Evolutionary conservation across 2,113 vertebrate genomes (phyloP), one percentile per base, ranked within the genome.

Genomic region (Antigone vipio): DNA sequence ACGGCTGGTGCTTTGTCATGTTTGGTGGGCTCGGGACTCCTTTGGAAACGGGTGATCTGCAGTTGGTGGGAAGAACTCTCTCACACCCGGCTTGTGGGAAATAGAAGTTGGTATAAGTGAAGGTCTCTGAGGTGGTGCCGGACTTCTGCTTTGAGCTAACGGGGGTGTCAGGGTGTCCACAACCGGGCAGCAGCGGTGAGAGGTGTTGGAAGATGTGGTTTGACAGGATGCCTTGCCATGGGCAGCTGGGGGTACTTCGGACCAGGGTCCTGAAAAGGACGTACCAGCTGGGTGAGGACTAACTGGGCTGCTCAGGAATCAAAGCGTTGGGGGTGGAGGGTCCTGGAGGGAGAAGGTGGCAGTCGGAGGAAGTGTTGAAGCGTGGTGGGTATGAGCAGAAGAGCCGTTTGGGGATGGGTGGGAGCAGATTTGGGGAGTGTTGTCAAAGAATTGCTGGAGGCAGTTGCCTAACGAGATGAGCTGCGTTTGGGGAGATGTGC

Each of bases 1-100:
- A 34, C 12, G 2, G 21, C 20, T 3, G 34, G 7, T 75, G 80
- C 78, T 84, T 72, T 23, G 82, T 76, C 73, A n/a, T 24, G 26
- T 76, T 15, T 4, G 11, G 50, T 4, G 35, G 27, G 30, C 19
- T 83, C 24, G 19, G 15, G 62, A 14, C 42, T 34, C 32, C 72
- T 35, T 21, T 34, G 62, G 67, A 26, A n/a, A 5, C 3, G 4
- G 2, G 24, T 42, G 58, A 24, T 59, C 18, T 38, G 18, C 24
- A 2, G 29, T 0, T 58, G 68, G 67, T 72, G 52, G 60, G 47
- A n/a, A 34, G 34, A 68, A 13, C 47, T 9, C 21, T n/a, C 55
- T 74, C 11, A 2, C 6, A 3, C 9, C 30, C 0, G 0, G 35
- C 45, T 40, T 24, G 32, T 6, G 12, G 35, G 58, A 59, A 8